Evolutionary conservation across 2,888 invertebrate genomes (phyloP), one percentile per base, ranked within the genome.

Genomic region (Pammene aurita): DNA sequence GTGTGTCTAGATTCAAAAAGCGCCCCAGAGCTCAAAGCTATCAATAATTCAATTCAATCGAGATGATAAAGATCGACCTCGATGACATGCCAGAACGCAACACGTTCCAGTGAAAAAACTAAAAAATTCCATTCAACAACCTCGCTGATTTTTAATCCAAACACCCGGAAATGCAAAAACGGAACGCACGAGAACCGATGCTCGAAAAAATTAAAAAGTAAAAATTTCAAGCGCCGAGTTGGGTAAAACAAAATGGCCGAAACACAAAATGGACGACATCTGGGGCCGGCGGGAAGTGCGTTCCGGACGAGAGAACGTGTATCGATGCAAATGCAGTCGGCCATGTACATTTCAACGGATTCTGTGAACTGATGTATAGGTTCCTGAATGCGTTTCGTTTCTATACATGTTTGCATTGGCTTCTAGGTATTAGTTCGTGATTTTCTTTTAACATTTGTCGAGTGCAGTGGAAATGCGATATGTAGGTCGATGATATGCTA

Each of bases 251-350:
- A 76, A 76, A 77, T 74, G 73, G 73, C 76, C 73, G 56, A 56
- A 58, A 69, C 78, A 73, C 72, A 76, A 77, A 76, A 77, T 74
- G 73, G 74, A 75, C 73, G 77, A 72, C 83, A 79, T 77, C 77
- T 78, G 79, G 72, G 72, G 73, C 77, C 76, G 80, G 76, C 80
- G 78, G 70, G 57, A 63, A 67, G 77, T 77, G 75, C 78, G 80
- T 85, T 83, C 80, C 85, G 79, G 80, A 71, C 78, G 63, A 58
- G 63, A 57, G 78, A 77, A 69, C 77, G 82, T 75, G 76, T 79
- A 80, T 78, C 79, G 81, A 80, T 77, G 78, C 76, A 77, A 78
- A 77, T 80, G 81, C 84, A 84, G 74, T 75, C 75, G 74, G 73
- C 76, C 81, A 78, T 82, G 76, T 79, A 78, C 75, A 74, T 71